These are phyloP conservation scores for Heloderma charlesbogerti DNA, from an alignment of 2,113 vertebrate genomes.

Conservation along the genomic window DNA sequence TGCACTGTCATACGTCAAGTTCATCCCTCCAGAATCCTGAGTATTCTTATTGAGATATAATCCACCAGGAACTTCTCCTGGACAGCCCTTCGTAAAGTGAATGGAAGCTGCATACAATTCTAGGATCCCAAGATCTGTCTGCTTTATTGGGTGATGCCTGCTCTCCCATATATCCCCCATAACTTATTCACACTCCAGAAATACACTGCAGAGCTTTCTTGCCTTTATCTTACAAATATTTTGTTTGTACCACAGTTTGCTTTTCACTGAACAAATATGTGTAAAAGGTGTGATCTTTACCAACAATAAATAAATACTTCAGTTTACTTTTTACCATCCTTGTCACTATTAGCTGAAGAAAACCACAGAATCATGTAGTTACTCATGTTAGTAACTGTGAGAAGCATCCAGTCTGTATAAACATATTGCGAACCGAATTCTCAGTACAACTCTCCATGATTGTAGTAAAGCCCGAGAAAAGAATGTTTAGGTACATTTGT, in stretches of 20 bases:
- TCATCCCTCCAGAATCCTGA: neutral
- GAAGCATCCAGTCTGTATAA: neutral
- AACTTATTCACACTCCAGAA: neutral
- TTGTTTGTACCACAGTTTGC: constrained; percentile 31
- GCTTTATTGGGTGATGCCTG: constrained; percentile 25
- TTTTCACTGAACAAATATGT: neutral
- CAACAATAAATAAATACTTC: neutral
- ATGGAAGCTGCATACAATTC: neutral
- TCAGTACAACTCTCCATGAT: neutral
- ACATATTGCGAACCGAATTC: neutral
- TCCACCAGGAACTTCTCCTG: neutral
- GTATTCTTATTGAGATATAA: neutral
- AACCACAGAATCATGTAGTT: constrained; percentile 15
- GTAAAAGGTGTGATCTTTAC: constrained; percentile 22
- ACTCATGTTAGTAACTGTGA: neutral
- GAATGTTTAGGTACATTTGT: neutral
- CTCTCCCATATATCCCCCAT: neutral
- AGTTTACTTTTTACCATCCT: neutral
- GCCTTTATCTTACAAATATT: constrained; percentile 43
- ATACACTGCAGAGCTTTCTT: neutral
- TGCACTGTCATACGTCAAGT: too few species aligned
- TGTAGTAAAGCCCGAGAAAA: neutral
- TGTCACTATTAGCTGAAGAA: neutral
- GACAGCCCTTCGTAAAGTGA: neutral
- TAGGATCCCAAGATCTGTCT: neutral